Conservation (phyloP, 1,140 invertebrate genomes). For the Scaptomyza graminum region DNA sequence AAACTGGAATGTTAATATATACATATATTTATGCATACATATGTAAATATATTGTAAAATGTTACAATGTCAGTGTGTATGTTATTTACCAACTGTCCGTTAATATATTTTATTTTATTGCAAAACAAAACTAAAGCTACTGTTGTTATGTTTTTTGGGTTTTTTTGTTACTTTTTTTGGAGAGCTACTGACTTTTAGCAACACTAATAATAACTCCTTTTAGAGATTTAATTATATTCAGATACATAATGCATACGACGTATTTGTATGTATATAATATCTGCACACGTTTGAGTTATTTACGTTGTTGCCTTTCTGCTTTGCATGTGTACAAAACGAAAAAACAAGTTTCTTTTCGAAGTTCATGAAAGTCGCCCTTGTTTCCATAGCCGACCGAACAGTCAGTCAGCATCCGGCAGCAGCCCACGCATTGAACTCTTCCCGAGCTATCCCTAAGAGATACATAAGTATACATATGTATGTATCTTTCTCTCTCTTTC, state of each 20-base stretch:
- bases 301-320: conserved; percentile 8
- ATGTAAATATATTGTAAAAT: neutral
- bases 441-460: conserved; percentile 19
- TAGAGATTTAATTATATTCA: neutral
- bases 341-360: conserved; percentile 36
- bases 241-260: neutral
- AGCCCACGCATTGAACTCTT: conserved; percentile 28
- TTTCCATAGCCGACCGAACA: conserved; percentile 11
- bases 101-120: neutral
- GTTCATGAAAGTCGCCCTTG: conserved; percentile 25
- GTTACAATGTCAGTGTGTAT: neutral
- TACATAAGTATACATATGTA: neutral
- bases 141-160: neutral
- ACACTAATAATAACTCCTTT: neutral
- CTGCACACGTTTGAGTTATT: no score
- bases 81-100: neutral
- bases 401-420: conserved; percentile 4
- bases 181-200: conserved; percentile 3
- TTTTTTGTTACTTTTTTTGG: no score
- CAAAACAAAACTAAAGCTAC: conserved; percentile 17
- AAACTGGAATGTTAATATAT: conserved; percentile 48
- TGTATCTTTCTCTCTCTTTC: neutral
- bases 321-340: conserved; percentile 31
- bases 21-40: conserved; percentile 8
- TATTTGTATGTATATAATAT: conserved; percentile 4